phyloP scores from a whole-genome alignment of 2,888 invertebrate species.

The Eupeodes latifasciatus region DNA sequence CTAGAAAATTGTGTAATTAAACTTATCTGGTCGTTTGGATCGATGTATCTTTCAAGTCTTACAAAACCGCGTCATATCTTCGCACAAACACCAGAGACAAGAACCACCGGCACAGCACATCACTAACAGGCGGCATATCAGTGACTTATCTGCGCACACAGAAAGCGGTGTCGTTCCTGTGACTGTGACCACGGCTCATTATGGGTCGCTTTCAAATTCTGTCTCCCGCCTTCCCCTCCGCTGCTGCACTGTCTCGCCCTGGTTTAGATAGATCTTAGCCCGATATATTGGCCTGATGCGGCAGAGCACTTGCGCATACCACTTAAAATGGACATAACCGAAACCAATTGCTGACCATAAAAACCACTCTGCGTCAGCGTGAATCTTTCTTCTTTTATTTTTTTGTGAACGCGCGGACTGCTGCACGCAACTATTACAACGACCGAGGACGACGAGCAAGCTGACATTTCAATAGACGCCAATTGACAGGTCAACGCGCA shows the following conservation, averaged over 20 bases:
- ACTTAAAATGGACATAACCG: conserved; percentile 76
- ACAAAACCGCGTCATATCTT: conserved; percentile 73
- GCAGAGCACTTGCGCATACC: conserved; percentile 71
- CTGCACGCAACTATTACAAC: conserved; percentile 66
- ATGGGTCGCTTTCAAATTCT: conserved; percentile 69
- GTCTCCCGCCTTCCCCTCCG: neutral
- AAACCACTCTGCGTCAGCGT: conserved; percentile 71
- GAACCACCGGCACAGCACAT: conserved; percentile 67
- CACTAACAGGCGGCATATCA: conserved; percentile 69
- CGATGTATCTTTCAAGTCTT: conserved; percentile 74
- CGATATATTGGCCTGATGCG: conserved; percentile 48
- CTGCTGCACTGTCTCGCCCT: neutral
- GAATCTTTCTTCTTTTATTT: conserved; percentile 45
- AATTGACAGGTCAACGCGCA: conserved; percentile 84
- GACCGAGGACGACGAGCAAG: conserved; percentile 65
- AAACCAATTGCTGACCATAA: conserved; percentile 75
- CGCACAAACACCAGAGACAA: conserved; percentile 65
- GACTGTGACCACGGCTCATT: conserved; percentile 73
- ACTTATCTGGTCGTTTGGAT: conserved; percentile 72
- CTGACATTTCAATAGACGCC: conserved; percentile 84
- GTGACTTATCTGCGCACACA: conserved; percentile 73
- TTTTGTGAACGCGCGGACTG: conserved; percentile 37
- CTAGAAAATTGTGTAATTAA: conserved; percentile 76
- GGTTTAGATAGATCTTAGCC: conserved; percentile 51
- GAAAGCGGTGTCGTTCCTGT: conserved; percentile 69